Percentiles rank a stretch among this genome's conserved stretches.
These are phyloP conservation scores for Lamellibrachia satsuma DNA, from an alignment of 2,888 invertebrate species.

Conservation along the genomic window DNA sequence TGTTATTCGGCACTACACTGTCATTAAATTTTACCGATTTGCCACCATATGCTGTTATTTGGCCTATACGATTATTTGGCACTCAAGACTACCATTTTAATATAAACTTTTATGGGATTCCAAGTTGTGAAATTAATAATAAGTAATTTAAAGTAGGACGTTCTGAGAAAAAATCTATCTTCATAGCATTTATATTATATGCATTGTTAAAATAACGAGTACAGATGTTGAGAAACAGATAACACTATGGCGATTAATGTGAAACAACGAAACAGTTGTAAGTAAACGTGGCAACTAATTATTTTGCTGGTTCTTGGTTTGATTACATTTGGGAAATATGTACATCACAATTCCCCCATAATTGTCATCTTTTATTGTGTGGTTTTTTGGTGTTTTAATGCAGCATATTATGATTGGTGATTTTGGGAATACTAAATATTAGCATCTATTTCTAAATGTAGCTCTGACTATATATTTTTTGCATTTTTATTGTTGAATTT, in stretches of 20 bases:
- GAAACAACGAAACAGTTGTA: background rate
- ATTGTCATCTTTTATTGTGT: background rate
- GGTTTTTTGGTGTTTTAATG: background rate
- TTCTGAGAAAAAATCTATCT: background rate
- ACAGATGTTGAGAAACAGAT: background rate
- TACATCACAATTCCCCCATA: no score
- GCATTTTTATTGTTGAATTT: no score
- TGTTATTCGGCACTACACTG: no score
- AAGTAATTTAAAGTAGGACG: background rate
- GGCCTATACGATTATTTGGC: no score
- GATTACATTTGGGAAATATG: background rate
- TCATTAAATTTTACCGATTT: no score
- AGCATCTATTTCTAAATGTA: no score
- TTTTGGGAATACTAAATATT: no score
- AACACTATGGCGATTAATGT: background rate
- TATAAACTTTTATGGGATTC: background rate
- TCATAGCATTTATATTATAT: background rate
- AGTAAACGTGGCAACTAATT: background rate
- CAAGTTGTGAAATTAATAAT: conserved; percentile 7
- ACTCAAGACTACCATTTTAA: no score
- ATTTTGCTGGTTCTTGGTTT: background rate
- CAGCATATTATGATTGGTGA: no score
- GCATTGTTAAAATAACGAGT: background rate
- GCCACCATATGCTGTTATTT: no score
- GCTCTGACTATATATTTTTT: no score